Evolutionary conservation across 2,797 vertebrate species (phyloP).

Genomic region (Takifugu ocellatus): DNA sequence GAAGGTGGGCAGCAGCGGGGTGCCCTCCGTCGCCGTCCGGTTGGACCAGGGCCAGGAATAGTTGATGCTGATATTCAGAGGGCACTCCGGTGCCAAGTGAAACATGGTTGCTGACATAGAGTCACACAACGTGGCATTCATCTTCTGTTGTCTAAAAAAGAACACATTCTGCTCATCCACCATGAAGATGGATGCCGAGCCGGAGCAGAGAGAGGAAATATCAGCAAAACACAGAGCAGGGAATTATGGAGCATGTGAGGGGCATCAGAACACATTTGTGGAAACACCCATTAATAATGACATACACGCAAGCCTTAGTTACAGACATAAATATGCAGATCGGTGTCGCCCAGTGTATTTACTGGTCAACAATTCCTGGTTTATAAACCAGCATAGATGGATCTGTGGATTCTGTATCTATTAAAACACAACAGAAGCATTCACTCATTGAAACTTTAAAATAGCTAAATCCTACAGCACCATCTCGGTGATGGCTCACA

Average conservation of each 20-base stretch:
- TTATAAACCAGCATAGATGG: too few relatives aligned
- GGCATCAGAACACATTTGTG: constrained; percentile 7
- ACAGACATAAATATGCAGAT: too few relatives aligned
- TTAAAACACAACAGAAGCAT: too few relatives aligned
- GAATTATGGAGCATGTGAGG: constrained; percentile 11
- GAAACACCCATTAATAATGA: constrained; percentile 10
- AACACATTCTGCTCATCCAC: constrained; percentile 39
- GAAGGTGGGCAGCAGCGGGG: constrained; percentile 75
- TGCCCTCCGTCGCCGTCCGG: constrained; percentile 24
- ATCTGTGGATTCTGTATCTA: too few relatives aligned
- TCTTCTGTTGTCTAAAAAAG: constrained; percentile 33
- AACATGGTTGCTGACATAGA: constrained; percentile 28
- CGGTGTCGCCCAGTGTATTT: too few relatives aligned
- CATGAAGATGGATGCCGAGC: constrained; percentile 18
- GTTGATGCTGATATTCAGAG: constrained; percentile 48
- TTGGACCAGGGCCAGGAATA: constrained; percentile 33
- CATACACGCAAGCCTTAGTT: neutral
- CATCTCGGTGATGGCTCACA: too few relatives aligned
- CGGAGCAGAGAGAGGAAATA: neutral
- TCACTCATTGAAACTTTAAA: too few relatives aligned
- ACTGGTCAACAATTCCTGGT: too few relatives aligned
- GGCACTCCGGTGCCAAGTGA: constrained; percentile 26
- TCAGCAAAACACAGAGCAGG: neutral
- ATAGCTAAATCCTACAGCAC: too few relatives aligned
- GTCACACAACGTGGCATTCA: constrained; percentile 45